Conservation (phyloP, 92 coral and sea anemone species). For the Scolanthus callimorphus region DNA sequence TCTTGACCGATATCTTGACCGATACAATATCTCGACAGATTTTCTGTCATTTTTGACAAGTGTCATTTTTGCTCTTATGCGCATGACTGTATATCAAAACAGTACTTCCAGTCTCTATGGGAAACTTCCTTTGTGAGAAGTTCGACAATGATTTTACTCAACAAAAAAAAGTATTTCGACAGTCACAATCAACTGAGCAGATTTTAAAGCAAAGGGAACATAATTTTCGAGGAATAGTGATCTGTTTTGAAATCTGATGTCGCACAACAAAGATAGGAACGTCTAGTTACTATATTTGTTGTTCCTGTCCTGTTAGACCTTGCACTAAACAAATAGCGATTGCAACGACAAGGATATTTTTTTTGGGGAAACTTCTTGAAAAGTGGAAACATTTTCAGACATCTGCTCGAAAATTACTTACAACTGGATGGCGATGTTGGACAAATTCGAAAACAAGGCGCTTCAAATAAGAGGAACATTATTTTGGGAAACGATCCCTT, state of each 20-base stretch:
- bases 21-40: too few relatives aligned
- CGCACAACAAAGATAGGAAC: background rate
- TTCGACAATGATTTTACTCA: background rate
- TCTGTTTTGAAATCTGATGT: background rate
- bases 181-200: background rate
- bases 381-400: background rate
- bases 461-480: too few relatives aligned
- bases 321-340: background rate
- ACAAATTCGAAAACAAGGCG: too few relatives aligned
- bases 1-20: too few relatives aligned
- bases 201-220: background rate
- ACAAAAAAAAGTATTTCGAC: background rate
- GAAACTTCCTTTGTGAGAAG: background rate
- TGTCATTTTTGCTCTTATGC: background rate
- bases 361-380: background rate
- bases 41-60: background rate
- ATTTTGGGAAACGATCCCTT: too few relatives aligned
- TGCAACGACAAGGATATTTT: background rate
- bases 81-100: background rate
- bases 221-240: background rate
- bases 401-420: background rate
- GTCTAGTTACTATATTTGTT: background rate
- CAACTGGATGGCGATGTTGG: background rate
- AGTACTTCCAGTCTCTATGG: too few relatives aligned
- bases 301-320: background rate